Evolutionary conservation across 35 echinoderm and acorn worm species (phyloP).

Genomic region (Lytechinus pictus): DNA sequence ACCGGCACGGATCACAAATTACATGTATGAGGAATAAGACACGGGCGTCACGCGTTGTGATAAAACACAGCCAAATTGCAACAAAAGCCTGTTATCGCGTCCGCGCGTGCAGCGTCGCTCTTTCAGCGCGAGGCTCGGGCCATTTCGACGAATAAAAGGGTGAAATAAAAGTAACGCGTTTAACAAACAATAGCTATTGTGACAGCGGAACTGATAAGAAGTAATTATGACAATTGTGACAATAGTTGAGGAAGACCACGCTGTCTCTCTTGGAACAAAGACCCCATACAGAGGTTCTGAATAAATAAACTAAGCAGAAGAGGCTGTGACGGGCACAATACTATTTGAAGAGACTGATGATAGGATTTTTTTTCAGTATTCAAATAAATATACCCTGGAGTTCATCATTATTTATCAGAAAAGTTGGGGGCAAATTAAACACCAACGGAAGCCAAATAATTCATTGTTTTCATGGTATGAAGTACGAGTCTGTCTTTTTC

Average conservation of each 20-base stretch:
- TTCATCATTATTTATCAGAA: no score
- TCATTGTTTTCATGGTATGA: no score
- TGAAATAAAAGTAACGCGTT: neutral
- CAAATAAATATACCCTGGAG: no score
- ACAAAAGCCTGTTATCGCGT: neutral
- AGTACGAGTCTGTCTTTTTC: no score
- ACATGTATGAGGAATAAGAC: neutral
- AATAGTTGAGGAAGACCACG: neutral
- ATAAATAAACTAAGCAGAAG: neutral
- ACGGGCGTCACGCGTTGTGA: neutral
- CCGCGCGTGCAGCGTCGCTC: neutral
- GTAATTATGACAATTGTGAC: constrained; percentile 5
- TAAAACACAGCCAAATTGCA: neutral
- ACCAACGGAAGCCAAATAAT: no score
- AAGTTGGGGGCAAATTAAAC: no score
- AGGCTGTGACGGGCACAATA: no score
- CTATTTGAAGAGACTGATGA: no score
- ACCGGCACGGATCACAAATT: neutral
- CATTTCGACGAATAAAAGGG: neutral
- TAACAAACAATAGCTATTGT: neutral
- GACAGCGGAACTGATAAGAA: neutral
- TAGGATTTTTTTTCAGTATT: no score
- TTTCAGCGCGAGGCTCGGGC: neutral
- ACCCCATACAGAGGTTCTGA: neutral
- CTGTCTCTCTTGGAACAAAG: neutral